These are phyloP conservation scores for Caenorhabditis sp. DNA, from an alignment of 2,888 invertebrate genomes.

Conservation along the genomic window DNA sequence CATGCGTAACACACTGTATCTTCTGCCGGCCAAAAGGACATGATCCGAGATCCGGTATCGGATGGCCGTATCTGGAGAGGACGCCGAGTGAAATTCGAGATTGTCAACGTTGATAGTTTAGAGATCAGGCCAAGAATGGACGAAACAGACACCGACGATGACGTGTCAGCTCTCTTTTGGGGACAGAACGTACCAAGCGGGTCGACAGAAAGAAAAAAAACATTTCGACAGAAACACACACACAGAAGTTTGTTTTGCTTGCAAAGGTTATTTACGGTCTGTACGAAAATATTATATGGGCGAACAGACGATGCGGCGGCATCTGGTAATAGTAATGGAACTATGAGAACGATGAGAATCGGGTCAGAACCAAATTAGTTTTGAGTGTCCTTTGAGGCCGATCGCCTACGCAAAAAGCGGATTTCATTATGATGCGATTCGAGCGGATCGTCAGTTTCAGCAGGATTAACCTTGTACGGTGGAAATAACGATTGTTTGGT, in stretches of 20 bases:
- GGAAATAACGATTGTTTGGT: no score
- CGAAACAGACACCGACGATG: background rate
- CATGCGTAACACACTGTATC: constrained; percentile 27
- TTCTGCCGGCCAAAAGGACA: constrained; percentile 1
- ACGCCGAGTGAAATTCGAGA: constrained; percentile 47
- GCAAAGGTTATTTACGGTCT: constrained; percentile 1
- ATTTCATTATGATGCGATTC: constrained; percentile 4
- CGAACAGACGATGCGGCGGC: background rate
- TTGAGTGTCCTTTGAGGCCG: constrained; percentile 13
- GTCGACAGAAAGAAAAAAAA: background rate
- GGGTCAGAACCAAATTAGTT: constrained; percentile 15
- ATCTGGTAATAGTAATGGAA: background rate
- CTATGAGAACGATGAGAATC: constrained; percentile 1
- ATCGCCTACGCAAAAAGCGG: background rate
- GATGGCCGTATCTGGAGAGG: constrained; percentile 29
- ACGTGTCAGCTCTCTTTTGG: constrained; percentile 11
- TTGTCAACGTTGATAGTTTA: constrained; percentile 18
- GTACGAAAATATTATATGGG: constrained; percentile 12
- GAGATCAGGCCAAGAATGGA: constrained; percentile 16
- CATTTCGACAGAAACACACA: constrained; percentile 5
- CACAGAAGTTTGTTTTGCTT: background rate
- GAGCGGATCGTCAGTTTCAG: background rate
- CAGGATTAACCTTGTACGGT: no score
- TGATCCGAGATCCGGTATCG: constrained; percentile 32
- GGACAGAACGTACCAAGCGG: background rate